Evolutionary conservation across 35 echinoderm and acorn worm species (phyloP).

Genomic region (Heliocidaris erythrogramma): DNA sequence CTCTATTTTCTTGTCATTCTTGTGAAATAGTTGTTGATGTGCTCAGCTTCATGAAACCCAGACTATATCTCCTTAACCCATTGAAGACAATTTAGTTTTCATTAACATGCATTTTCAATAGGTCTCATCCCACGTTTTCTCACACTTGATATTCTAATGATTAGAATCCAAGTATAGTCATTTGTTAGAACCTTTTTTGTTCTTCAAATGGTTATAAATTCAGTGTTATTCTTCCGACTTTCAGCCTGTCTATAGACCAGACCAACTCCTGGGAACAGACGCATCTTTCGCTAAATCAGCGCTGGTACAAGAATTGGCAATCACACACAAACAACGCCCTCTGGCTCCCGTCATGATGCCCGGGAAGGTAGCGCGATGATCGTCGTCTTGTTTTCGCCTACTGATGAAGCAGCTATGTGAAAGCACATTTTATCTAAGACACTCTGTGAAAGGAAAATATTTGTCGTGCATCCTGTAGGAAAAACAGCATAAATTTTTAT

Average conservation of each 20-base stretch:
- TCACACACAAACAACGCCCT: constrained; percentile 58
- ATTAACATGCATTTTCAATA: too few species aligned
- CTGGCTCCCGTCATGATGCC: constrained; percentile 70
- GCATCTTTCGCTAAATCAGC: constrained; percentile 65
- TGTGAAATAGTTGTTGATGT: too few species aligned
- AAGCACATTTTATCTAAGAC: not conserved
- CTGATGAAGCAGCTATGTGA: not conserved
- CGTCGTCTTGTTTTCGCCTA: not conserved
- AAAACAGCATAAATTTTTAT: not conserved
- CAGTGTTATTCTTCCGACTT: not conserved
- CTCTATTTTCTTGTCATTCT: too few species aligned
- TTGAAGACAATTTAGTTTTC: too few species aligned
- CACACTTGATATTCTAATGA: too few species aligned
- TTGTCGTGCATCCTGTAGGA: not conserved
- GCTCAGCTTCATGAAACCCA: too few species aligned
- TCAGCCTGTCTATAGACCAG: constrained; percentile 80
- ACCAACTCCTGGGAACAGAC: constrained; percentile 67
- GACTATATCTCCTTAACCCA: too few species aligned
- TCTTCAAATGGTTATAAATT: not conserved
- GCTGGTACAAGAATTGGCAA: constrained; percentile 78
- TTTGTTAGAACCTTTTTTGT: too few species aligned
- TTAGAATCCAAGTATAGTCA: too few species aligned
- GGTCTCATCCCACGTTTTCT: too few species aligned
- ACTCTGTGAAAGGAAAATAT: not conserved
- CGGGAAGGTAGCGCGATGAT: constrained; percentile 31